Conservation (phyloP, 2,888 invertebrate species). For the Microctonus aethiopoides region DNA sequence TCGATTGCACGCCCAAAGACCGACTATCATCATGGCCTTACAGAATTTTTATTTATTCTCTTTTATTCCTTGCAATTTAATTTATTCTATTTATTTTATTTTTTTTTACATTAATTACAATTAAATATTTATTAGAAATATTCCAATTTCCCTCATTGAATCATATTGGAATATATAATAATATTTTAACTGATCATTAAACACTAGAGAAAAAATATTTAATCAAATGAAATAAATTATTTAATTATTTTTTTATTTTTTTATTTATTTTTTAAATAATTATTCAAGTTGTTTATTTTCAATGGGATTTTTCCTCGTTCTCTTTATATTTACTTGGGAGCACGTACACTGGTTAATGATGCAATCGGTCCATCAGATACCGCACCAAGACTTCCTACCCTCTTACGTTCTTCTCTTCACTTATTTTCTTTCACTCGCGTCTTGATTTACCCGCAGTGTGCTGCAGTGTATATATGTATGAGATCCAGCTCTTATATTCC, state of each 20-base stretch:
- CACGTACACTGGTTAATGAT: conserved; percentile 58
- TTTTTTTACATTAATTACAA: neutral
- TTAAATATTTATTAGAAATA: neutral
- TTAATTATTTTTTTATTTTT: neutral
- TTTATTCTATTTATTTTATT: neutral
- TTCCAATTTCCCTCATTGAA: too few species aligned
- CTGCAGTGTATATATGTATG: conserved; percentile 8
- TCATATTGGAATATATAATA: too few species aligned
- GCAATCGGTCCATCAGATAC: conserved; percentile 58
- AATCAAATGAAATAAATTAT: conserved; percentile 13
- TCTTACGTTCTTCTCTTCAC: conserved; percentile 33
- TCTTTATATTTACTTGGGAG: conserved; percentile 37
- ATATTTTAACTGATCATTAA: too few species aligned
- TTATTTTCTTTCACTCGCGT: neutral
- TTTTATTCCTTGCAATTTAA: neutral
- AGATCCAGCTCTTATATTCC: conserved; percentile 36
- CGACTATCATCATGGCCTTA: neutral
- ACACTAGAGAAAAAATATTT: neutral
- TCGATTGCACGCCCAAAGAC: conserved; percentile 22
- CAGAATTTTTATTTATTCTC: conserved; percentile 5
- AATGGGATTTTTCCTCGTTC: conserved; percentile 4
- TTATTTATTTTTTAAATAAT: neutral
- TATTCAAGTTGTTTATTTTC: neutral
- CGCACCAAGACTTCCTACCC: conserved; percentile 43
- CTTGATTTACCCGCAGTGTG: neutral